Evolutionary conservation across 2,888 invertebrate genomes (phyloP).

Genomic region (Tinea pellionella): DNA sequence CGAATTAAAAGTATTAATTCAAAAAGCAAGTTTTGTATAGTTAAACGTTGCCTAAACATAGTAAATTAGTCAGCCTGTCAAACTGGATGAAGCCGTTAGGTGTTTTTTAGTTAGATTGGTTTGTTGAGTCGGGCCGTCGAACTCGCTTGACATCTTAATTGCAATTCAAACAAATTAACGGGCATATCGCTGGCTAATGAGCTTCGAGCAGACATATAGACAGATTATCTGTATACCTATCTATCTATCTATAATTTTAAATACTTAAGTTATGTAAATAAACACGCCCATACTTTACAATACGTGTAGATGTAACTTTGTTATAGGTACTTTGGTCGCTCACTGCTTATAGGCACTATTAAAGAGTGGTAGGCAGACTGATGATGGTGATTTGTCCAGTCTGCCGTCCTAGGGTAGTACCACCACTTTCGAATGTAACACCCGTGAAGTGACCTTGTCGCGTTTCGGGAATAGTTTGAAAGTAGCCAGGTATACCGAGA

Average conservation of each 20-base stretch:
- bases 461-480: too few species aligned
- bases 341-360: too few species aligned
- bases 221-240: conserved; percentile 18
- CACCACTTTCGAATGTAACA: too few species aligned
- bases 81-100: conserved; percentile 18
- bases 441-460: too few species aligned
- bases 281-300: neutral
- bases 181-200: conserved; percentile 56
- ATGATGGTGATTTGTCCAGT: too few species aligned
- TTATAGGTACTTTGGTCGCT: too few species aligned
- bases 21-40: neutral
- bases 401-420: too few species aligned
- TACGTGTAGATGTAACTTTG: too few species aligned
- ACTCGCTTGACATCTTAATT: conserved; percentile 51
- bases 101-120: conserved; percentile 25
- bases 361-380: too few species aligned
- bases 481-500: too few species aligned
- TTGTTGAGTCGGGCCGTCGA: conserved; percentile 31
- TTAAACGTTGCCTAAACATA: conserved; percentile 9
- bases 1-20: neutral
- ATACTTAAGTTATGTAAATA: neutral
- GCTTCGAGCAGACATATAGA: conserved; percentile 27
- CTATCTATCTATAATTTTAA: neutral
- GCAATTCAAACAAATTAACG: conserved; percentile 61
- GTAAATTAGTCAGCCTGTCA: conserved; percentile 29